Conservation (phyloP, 2,888 invertebrate genomes). For the Muscina levida region DNA sequence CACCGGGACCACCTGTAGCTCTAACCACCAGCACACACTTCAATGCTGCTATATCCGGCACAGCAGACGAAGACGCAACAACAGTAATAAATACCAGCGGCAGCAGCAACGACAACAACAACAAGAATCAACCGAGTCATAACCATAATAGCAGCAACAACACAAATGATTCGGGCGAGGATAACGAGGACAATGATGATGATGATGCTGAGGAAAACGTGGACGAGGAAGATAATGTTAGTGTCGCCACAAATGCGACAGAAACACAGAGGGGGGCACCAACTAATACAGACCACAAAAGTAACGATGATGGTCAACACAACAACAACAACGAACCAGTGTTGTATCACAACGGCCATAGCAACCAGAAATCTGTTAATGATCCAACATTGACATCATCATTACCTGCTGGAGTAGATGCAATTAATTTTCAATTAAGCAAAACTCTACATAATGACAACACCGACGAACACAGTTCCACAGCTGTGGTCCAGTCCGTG, state of each 20-base stretch:
- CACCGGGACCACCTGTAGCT: constrained; percentile 83
- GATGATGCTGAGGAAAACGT: constrained; percentile 27
- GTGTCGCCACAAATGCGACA: constrained; percentile 11
- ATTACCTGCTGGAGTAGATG: constrained; percentile 26
- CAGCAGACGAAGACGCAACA: background rate
- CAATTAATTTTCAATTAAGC: constrained; percentile 60
- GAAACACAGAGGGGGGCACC: constrained; percentile 20
- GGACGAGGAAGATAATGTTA: constrained; percentile 14
- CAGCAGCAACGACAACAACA: constrained; percentile 24
- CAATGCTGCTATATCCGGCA: background rate
- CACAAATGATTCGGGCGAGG: background rate
- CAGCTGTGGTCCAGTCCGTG: background rate
- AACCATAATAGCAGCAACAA: constrained; percentile 34
- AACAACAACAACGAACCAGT: constrained; percentile 50
- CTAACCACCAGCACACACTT: constrained; percentile 17
- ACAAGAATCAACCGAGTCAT: constrained; percentile 10
- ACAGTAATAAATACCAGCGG: background rate
- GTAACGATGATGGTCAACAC: constrained; percentile 20
- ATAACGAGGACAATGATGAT: background rate
- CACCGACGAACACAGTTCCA: constrained; percentile 23
- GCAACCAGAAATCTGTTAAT: constrained; percentile 46
- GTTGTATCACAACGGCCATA: constrained; percentile 25
- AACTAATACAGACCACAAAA: constrained; percentile 37
- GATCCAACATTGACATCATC: constrained; percentile 35
- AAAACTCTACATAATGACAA: constrained; percentile 41